Conservation (phyloP, 2,113 vertebrate genomes). For the Tupaia tana region DNA sequence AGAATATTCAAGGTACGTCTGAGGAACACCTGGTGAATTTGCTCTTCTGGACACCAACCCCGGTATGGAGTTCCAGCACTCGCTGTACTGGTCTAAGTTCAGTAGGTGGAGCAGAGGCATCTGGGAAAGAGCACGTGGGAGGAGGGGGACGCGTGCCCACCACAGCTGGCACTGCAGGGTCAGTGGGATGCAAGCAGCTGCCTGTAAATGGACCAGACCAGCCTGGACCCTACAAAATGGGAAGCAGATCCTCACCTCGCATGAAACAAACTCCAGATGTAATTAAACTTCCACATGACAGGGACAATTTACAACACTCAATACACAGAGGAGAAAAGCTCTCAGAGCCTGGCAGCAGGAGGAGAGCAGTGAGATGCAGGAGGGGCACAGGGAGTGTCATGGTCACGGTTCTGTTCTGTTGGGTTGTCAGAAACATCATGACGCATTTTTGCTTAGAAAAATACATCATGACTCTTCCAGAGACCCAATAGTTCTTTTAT, state of each 20-base stretch:
- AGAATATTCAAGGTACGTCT: background rate
- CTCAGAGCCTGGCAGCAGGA: background rate
- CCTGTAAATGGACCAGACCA: no score
- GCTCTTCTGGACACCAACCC: no score
- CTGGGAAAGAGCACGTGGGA: background rate
- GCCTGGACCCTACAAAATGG: no score
- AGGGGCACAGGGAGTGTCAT: background rate
- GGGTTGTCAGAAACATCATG: no score
- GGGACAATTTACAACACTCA: background rate
- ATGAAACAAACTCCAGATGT: background rate
- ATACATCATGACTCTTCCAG: no score
- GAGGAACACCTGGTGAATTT: background rate
- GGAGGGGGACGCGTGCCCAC: fast-evolving
- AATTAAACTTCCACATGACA: background rate
- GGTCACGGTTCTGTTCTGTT: background rate
- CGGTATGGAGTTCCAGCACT: background rate
- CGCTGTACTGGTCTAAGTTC: fast-evolving
- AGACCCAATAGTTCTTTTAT: no score
- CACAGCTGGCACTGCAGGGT: no score
- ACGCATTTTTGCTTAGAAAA: no score
- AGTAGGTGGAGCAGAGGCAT: background rate
- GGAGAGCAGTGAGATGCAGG: background rate
- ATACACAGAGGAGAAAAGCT: background rate
- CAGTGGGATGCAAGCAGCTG: no score
- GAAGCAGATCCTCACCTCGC: background rate